Base-by-base conservation (phyloP, 2,888 invertebrate genomes). In the Ashinkailepas kermadecensis region DNA sequence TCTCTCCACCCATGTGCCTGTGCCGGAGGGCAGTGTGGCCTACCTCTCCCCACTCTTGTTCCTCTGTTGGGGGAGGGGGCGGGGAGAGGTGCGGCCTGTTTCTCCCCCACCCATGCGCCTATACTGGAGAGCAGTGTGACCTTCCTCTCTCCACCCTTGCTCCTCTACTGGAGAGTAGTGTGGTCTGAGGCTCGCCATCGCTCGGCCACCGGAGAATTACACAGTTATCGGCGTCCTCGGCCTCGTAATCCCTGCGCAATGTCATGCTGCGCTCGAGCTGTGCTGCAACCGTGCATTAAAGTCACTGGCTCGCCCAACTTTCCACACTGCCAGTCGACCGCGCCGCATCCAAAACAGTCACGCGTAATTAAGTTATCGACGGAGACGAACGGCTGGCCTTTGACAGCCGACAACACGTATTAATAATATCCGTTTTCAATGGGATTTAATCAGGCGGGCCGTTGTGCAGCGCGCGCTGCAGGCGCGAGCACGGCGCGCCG, bases 381-480 rank as follows among this genome's bases (percentile, higher is more conserved):
- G 54, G 56, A 54, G 74, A 74, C 15, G 74, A 56, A 74, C 56
- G 18, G 54, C 21, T 18, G 2, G 54, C 74, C 56, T 74, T 74
- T 74, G 74, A 74, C 21, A 21, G 9, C 18, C 54, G 74, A 74
- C 74, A 56, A 21, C 10, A 21, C 54, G 56, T 56, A 74, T 74
- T 74, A 74, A 74, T 74, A 74, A 74, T 74, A 74, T 74, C 56
- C 74, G 21, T 74, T 74, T 74, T 74, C 74, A 74, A 74, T 74
- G 74, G 74, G 74, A 74, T 74, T 74, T 74, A 74, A 74, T 74
- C 74, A 74, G 54, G 74, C 4, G 18, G 21, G 21, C 21, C 9
- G 54, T 54, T 56, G 74, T 13, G 74, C 59, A 59, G 10, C 54
- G 54, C 74, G 65, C 23, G 9, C 21, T 21, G 74, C 56, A 21